A percentile compares a stretch with the other conserved stretches of the same genome.
phyloP scores from a whole-genome alignment of 2,888 invertebrate genomes.

The Sylvicola cinctus region DNA sequence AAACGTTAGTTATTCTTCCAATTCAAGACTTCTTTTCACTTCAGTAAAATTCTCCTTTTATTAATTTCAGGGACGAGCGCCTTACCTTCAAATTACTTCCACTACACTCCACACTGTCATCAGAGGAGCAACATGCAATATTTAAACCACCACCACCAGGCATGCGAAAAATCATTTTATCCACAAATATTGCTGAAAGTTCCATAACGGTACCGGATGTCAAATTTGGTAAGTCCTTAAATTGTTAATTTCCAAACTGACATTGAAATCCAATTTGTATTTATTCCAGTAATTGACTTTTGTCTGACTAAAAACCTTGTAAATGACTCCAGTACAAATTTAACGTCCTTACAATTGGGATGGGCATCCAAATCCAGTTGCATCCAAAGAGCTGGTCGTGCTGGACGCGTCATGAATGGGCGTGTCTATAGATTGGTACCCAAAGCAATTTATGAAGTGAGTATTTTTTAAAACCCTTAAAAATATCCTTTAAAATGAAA shows the following conservation, averaged over 20 bases:
- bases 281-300: slow-evolving; percentile 61
- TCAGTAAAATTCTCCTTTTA: not conserved
- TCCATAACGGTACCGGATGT: slow-evolving; percentile 80
- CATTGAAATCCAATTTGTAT: not conserved
- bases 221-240: slow-evolving; percentile 25
- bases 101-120: not conserved
- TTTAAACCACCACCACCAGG: not conserved
- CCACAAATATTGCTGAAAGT: slow-evolving; percentile 85
- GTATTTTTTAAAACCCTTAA: too few relatives aligned
- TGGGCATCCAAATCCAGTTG: slow-evolving; percentile 88
- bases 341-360: slow-evolving; percentile 39
- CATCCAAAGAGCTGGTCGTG: slow-evolving; percentile 70
- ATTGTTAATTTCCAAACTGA: too few relatives aligned
- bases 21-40: not conserved
- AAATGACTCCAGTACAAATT: slow-evolving; percentile 53
- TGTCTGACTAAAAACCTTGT: slow-evolving; percentile 71
- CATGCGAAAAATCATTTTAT: slow-evolving; percentile 62
- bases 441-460: slow-evolving; percentile 38
- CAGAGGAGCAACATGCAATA: not conserved
- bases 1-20: not conserved
- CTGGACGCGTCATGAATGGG: slow-evolving; percentile 67
- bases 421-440: slow-evolving; percentile 70
- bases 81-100: not conserved
- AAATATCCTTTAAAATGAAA: too few relatives aligned
- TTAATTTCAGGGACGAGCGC: too few relatives aligned